Base-by-base conservation (phyloP, 2,797 vertebrate species). In the Capromys pilorides region DNA sequence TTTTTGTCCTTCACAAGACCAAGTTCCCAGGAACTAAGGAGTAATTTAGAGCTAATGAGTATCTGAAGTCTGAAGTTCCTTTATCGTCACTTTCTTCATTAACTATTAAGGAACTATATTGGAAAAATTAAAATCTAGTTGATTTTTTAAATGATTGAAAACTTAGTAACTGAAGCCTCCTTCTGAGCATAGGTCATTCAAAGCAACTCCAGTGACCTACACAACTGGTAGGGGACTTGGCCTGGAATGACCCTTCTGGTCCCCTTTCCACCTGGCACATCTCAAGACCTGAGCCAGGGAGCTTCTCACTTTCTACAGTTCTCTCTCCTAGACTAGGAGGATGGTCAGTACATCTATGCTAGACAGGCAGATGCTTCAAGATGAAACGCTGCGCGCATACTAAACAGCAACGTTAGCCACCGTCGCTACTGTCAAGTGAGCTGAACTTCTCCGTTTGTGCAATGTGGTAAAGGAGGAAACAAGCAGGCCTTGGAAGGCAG, bases 1-100 rank as follows among this genome's bases (percentile, higher is more conserved):
- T 18, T 36, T 79, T 66, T 89, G 62, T 71, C 67, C 54, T 78
- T 87, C 93, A 95, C 66, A 90, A 94, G 85, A 94, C 86, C 6
- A 39, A 87, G 64, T 81, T 95, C 87, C 80, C 61, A 86, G 71
- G 81, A 91, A 93, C 75, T 62, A 83, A 91, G 51, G 57, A 88
- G 19, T 66, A 62, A 83, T 54, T 77, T 78, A 33, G 71, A 73
- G 39, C 75, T 82, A 49, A 62, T 21, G 67, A 19, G 16, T 54
- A 90, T 6, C 49, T 57, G 49, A 90, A 57, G 49, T 85, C 49
- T 57, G 49, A 90, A 57, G 49, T 85, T 94, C 82, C 39, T 45
- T 85, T 67, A 64, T 78, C 24, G 92, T 75, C 21, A 22, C 33
- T 6, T 5, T 78, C 62, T 83, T 88, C 59, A 73, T 36, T 61